phyloP scores from a whole-genome alignment of 2,113 vertebrate genomes.

The Colinus virginianus region DNA sequence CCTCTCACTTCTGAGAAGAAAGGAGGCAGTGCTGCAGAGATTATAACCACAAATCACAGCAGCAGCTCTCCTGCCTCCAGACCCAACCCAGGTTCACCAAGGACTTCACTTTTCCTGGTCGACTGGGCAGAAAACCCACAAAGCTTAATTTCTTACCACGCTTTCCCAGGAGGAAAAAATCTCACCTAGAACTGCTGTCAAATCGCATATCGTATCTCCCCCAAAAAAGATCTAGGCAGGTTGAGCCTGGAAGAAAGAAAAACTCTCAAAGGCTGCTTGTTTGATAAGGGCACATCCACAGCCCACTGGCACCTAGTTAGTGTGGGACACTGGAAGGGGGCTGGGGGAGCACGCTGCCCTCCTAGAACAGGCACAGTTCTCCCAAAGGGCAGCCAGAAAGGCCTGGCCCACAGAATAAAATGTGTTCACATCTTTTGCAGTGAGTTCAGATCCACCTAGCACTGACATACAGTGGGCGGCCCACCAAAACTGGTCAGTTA shows the following conservation, averaged over 20 bases:
- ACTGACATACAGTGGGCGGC: neutral
- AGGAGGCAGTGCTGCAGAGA: neutral
- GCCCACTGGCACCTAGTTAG: neutral
- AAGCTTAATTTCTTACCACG: constrained; percentile 41
- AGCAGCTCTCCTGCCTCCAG: neutral
- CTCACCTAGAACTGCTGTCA: constrained; percentile 62
- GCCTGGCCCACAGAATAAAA: neutral
- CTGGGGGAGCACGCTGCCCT: neutral
- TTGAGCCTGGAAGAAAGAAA: constrained; percentile 50
- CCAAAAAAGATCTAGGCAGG: constrained; percentile 46
- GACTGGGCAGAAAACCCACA: constrained; percentile 43
- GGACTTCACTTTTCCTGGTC: constrained; percentile 23
- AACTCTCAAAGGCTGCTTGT: constrained; percentile 36
- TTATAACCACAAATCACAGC: constrained; percentile 18
- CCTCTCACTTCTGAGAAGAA: constrained; percentile 10
- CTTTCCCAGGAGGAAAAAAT: constrained; percentile 64
- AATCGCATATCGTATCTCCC: neutral
- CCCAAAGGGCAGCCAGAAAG: neutral
- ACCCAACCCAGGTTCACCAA: constrained; percentile 23
- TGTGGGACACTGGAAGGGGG: neutral
- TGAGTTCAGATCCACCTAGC: neutral
- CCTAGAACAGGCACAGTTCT: neutral
- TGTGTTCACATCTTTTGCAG: neutral
- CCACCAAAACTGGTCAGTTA: neutral
- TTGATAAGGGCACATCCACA: constrained; percentile 18